Base-by-base conservation (phyloP, 2,797 vertebrate species). In the Aeoliscus strigatus region DNA sequence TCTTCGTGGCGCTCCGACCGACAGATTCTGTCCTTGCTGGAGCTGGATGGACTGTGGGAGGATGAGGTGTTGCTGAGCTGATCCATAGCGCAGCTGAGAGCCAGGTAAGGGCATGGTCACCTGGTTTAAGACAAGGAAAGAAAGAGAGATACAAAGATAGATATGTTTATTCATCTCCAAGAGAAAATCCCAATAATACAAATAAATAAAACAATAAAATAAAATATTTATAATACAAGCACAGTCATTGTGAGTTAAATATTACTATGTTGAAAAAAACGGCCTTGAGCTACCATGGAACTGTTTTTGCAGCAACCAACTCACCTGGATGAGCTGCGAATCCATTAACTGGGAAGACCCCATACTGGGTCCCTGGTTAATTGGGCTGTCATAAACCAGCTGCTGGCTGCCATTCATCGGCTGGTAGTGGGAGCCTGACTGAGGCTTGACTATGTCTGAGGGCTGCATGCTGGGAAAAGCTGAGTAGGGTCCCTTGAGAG, bases 41-140 rank as follows among this genome's bases (percentile, higher is more conserved):
- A 98, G 87, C 89, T 97, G 96, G 73, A 98, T 96, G 71, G 96
- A 97, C 83, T 95, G 96, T 2, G 94, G 94, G 9, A 98, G 87
- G 66, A 98, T 90, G 75, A 99, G 88, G 27, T 96, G 94, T 74
- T 98, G 96, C 78, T 98, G 96, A 65, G 94, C 94, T 2, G 96
- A 98, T 65, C 93, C 89, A 0, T 98, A 99, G 29, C 96, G 93
- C 57, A 98, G 89, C 86, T 96, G 94, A 38, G 95, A 97, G 49
- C 91, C 94, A 5, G 94, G 92, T 44, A 99, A 87, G 3, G 96
- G 93, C 96, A 99, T 94, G 0, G 96, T 94, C 60, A 99, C 88
- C 95, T 99, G 32, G 4, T 14, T 18, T 29, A 50, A 47, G 7
- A 25, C n/a, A n/a, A n/a, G n/a, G n/a, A n/a, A n/a, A n/a, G n/a